phyloP scores from a whole-genome alignment of 2,888 invertebrate species.

The Epirrhoe tristata region DNA sequence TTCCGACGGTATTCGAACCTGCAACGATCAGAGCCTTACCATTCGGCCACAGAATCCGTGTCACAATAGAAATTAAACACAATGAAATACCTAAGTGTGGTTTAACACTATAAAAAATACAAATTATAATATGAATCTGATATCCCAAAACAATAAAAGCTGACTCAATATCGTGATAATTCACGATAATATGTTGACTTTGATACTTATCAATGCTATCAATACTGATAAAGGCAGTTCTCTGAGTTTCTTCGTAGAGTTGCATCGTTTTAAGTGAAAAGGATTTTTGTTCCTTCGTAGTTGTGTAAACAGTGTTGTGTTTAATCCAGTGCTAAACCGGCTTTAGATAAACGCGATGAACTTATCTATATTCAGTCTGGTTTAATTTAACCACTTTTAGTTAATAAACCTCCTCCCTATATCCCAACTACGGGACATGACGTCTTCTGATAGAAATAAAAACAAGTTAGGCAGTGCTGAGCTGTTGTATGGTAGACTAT shows the following conservation, averaged over 20 bases:
- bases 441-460: too few relatives aligned
- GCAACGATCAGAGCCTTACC: too few relatives aligned
- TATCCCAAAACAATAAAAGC: neutral
- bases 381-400: neutral
- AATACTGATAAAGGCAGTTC: neutral
- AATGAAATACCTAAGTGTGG: too few relatives aligned
- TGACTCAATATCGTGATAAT: neutral
- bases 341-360: slow-evolving; percentile 7
- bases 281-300: neutral
- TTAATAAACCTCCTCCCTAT: neutral
- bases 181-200: neutral
- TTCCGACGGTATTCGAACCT: too few relatives aligned
- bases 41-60: too few relatives aligned
- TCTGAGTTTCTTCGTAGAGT: neutral
- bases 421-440: too few relatives aligned
- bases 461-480: too few relatives aligned
- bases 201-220: neutral
- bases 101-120: too few relatives aligned
- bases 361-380: neutral
- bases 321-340: slow-evolving; percentile 4
- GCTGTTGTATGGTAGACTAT: too few relatives aligned
- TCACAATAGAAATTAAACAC: too few relatives aligned
- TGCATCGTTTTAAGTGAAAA: neutral
- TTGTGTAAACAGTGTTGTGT: slow-evolving; percentile 6
- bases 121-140: too few relatives aligned